These are phyloP conservation scores for Machimus atricapillus DNA, from an alignment of 2,888 invertebrate species.

Conservation along the genomic window DNA sequence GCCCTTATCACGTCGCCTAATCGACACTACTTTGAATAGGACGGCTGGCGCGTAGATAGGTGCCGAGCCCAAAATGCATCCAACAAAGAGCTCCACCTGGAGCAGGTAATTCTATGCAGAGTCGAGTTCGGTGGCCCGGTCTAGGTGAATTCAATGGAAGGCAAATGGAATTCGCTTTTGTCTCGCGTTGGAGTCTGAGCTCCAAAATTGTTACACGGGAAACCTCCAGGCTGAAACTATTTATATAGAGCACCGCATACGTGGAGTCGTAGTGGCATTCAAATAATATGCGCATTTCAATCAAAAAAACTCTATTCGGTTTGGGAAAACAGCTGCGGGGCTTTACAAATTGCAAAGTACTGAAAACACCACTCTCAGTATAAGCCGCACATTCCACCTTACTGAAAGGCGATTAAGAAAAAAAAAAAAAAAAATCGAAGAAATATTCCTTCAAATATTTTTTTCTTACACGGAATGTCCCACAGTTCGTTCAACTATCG, in stretches of 20 bases:
- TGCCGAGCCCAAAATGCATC: not conserved
- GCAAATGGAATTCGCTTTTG: not conserved
- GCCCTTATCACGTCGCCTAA: not conserved
- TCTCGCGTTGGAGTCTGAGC: not conserved
- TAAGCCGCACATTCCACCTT: not conserved
- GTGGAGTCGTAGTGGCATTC: not conserved
- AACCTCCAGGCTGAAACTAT: not conserved
- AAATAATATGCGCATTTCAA: not conserved
- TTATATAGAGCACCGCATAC: not conserved
- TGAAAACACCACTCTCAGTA: not conserved
- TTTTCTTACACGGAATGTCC: not conserved
- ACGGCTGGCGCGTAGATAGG: not conserved
- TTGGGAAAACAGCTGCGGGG: not conserved
- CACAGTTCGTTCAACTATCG: not conserved
- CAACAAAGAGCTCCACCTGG: not conserved
- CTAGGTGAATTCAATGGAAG: not conserved
- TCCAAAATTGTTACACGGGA: not conserved
- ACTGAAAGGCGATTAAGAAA: not conserved
- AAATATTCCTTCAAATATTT: not conserved
- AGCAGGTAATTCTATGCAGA: not conserved
- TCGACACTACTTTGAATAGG: not conserved
- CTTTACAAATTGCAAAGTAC: not conserved
- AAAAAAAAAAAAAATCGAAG: not conserved
- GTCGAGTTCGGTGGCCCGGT: not conserved
- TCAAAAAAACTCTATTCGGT: not conserved